A percentile compares a stretch with the other conserved stretches of the same genome.
These are phyloP conservation scores for Aix galericulata DNA, from an alignment of 2,113 vertebrate genomes.

Conservation along the genomic window DNA sequence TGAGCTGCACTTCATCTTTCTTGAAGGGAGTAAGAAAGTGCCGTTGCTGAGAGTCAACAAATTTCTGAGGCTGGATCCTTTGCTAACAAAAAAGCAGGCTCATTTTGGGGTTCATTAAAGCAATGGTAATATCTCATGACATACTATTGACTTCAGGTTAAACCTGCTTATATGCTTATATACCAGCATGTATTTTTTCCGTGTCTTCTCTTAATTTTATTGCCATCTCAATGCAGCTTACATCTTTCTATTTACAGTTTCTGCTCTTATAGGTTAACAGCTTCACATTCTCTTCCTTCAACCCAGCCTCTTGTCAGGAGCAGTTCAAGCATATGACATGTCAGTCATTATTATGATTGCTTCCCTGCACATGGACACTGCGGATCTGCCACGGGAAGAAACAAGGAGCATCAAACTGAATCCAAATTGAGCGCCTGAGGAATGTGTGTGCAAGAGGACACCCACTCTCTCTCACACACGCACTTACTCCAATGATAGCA, in stretches of 20 bases:
- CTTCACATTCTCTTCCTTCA: not conserved
- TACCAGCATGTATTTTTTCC: not conserved
- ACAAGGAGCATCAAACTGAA: not conserved
- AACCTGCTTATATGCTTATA: not conserved
- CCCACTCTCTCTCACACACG: rapidly evolving
- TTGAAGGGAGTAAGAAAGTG: not conserved
- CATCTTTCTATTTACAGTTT: not conserved
- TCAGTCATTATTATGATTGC: not conserved
- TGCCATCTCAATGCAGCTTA: not conserved
- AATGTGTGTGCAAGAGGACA: not conserved
- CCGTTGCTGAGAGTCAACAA: not conserved
- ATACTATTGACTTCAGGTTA: not conserved
- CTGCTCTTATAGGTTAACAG: not conserved
- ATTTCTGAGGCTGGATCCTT: not conserved
- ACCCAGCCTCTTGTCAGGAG: not conserved
- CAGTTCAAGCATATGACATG: not conserved
- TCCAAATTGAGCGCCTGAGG: not conserved
- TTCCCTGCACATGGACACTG: not conserved
- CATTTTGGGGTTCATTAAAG: not conserved
- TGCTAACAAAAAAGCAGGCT: not conserved
- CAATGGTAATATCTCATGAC: not conserved
- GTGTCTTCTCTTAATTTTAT: not conserved
- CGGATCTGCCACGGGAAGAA: not conserved
- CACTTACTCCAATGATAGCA: not conserved
- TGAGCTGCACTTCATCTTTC: not conserved